Base-by-base conservation (phyloP, 2,888 invertebrate species). In the Pinctada fucata region DNA sequence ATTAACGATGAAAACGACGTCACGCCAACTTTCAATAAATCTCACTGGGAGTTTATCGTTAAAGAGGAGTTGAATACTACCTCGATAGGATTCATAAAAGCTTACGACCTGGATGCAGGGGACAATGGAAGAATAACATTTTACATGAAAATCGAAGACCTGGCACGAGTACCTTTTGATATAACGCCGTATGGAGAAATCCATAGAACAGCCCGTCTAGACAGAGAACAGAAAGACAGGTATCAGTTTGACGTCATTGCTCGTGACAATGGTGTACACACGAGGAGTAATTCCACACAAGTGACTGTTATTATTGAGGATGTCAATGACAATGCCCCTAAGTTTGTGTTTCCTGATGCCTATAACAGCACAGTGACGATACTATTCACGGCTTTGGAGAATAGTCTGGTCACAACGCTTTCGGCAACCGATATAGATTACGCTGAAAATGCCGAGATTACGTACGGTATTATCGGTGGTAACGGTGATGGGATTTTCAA, bases 1-100 rank as follows among this genome's bases (percentile, higher is more conserved):
- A 93, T 98, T 52, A 94, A 94, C 79, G 97, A 97, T 92, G 95
- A 97, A n/a, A 98, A 98, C 93, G 98, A 98, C 92, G 97, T 98
- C 92, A 94, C 97, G 68, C 98, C 98, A 2, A 96, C 96, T 91
- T 97, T 98, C 93, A 97, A 97, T 93, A 97, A 97, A 89, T 96
- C 97, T 88, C 97, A 97, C 0, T 94, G 95, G 4, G 95, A 96
- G 92, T 85, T 91, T n/a, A 81, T 82, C 58, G 95, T 97, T n/a
- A 82, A 86, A 3, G 92, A 91, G 78, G 91, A 91, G 76, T 86
- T 85, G 72, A 81, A 85, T 16, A 86, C 85, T 8, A 86, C 89
- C 2, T 79, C 85, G 64, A 86, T 92, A 16, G 88, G 90, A 2
- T 89, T 88, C 76, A 63, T 93, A 6, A 76, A 16, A 64, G 89